A percentile compares a stretch with the other conserved stretches of the same genome.
phyloP scores from a whole-genome alignment of 1,140 invertebrate species.

The Orchestia grillus region DNA sequence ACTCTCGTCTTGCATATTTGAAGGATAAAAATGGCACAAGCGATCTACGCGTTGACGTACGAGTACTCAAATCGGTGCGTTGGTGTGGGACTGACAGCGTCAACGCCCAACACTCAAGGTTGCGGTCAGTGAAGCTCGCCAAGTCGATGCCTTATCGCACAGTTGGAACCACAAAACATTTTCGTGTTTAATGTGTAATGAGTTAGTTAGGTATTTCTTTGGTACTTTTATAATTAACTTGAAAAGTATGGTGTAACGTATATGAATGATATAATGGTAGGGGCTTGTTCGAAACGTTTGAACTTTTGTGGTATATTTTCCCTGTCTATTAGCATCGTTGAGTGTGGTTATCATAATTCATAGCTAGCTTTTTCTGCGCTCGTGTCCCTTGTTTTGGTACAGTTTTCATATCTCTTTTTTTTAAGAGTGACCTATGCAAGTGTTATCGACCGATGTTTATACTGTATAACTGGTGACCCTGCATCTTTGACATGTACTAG shows the following conservation, averaged over 20 bases:
- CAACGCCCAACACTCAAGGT: background rate
- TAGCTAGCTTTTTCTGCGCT: background rate
- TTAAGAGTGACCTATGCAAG: constrained; percentile 33
- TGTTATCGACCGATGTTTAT: background rate
- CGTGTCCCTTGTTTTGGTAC: background rate
- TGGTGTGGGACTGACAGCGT: no score
- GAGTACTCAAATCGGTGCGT: no score
- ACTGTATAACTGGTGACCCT: background rate
- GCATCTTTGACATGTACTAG: background rate
- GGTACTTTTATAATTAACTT: constrained; percentile 56
- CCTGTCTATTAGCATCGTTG: background rate
- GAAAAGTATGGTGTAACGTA: background rate
- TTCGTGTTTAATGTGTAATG: constrained; percentile 33
- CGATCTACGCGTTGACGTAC: background rate
- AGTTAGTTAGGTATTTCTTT: constrained; percentile 50
- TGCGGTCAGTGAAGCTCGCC: background rate
- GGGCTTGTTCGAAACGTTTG: background rate
- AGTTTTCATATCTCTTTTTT: background rate
- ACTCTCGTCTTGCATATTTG: background rate
- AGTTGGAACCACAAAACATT: constrained; percentile 43
- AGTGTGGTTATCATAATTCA: constrained; percentile 7
- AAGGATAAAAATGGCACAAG: background rate
- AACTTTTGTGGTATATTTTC: background rate
- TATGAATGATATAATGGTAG: constrained; percentile 17
- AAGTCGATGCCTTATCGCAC: constrained; percentile 52